phyloP scores from a whole-genome alignment of 2,797 vertebrate genomes.

The Rousettus madagascariensis region DNA sequence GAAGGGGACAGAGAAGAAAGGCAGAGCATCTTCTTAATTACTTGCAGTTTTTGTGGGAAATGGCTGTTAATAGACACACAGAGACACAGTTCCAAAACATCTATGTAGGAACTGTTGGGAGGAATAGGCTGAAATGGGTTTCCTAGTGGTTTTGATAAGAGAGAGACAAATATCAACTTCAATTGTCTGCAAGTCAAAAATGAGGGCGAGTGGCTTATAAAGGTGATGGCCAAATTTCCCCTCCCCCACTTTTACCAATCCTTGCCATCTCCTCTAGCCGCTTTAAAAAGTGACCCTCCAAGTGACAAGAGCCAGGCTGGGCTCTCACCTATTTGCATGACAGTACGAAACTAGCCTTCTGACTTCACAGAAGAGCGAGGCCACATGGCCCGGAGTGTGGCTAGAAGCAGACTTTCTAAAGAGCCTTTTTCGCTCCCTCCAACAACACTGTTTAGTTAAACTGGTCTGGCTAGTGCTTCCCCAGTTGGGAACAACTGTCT shows the following conservation, averaged over 20 bases:
- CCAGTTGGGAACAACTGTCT: not conserved
- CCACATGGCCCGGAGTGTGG: not conserved
- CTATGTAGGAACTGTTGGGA: not conserved
- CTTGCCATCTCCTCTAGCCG: not conserved
- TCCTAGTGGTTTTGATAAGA: not conserved
- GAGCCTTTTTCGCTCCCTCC: not conserved
- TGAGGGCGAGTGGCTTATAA: not conserved
- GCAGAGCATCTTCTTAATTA: not conserved
- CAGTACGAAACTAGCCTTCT: not conserved
- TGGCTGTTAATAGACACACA: not conserved
- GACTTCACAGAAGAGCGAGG: not conserved
- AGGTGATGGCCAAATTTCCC: not conserved
- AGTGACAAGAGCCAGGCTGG: not conserved
- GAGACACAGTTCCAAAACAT: not conserved
- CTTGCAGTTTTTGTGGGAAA: not conserved
- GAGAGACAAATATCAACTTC: not conserved
- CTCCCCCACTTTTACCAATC: rapidly evolving
- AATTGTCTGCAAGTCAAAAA: not conserved
- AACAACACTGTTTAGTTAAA: not conserved
- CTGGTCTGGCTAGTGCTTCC: not conserved
- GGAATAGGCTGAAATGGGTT: not conserved
- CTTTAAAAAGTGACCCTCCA: not conserved
- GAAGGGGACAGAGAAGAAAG: not conserved
- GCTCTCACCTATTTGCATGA: not conserved
- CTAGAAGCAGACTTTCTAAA: not conserved